Evolutionary conservation across 2,888 invertebrate species (phyloP), one percentile per base, ranked within the genome.

Genomic region (Cheilosia impressa): DNA sequence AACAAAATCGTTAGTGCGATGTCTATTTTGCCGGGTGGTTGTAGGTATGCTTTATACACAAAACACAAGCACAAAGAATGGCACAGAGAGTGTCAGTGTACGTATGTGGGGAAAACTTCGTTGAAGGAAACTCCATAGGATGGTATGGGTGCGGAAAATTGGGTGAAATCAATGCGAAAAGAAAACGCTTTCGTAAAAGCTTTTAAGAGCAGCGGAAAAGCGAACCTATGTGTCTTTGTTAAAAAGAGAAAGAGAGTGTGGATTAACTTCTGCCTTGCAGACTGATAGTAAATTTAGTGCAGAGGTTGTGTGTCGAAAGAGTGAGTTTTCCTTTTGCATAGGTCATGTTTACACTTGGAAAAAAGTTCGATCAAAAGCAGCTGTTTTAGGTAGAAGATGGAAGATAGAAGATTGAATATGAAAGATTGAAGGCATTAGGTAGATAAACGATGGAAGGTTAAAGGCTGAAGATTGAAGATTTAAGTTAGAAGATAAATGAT

Each of bases 311-410:
- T 17, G 6, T 24, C 13, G 1, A 43, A 57, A 43, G 24, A 38
- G 15, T 19, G 9, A 0, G 2, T 41, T 52, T 79, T 65, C 62
- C 45, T 13, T 68, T 9, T 52, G 55, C 57, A 68, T 81, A 69
- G 75, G 80, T 81, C 69, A 63, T 81, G 80, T 63, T 75, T 45
- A 76, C 68, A 76, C 69, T 75, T 41, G 31, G 4, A 55, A 45
- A 63, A 17, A 24, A 24, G 24, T 4, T 1, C 24, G 24, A 24
- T 24, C 24, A 24, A 24, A 24, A 24, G 24, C 0, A 4, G 24
- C 27, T 27, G 27, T 27, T 6, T 6, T 6, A 27, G 31, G 9
- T 9, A 9, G 7, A 31, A 31, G 9, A 2, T 9, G 7, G 9
- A 31, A 31, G 9, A 31, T 9, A 9, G 7, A 9, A 31, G 27